phyloP scores from a whole-genome alignment of 2,113 vertebrate species.

The Upupa epops region DNA sequence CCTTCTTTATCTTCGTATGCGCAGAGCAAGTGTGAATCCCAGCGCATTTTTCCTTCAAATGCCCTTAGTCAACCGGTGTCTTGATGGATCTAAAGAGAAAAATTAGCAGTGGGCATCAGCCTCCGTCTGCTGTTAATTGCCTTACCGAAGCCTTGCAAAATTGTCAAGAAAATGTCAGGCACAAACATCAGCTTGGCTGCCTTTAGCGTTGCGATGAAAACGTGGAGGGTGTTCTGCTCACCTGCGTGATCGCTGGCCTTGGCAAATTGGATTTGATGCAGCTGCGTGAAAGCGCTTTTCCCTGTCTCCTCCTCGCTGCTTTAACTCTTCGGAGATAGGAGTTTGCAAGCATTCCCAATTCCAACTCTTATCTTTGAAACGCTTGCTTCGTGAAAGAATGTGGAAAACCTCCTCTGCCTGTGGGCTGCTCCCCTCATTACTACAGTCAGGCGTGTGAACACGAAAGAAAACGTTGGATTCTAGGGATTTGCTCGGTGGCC shows the following conservation, averaged over 20 bases:
- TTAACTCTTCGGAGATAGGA: neutral
- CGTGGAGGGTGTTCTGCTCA: conserved; percentile 14
- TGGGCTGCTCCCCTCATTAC: neutral
- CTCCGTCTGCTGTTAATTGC: conserved; percentile 36
- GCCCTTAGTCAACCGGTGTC: neutral
- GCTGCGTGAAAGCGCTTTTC: conserved; percentile 29
- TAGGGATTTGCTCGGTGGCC: neutral
- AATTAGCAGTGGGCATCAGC: conserved; percentile 19
- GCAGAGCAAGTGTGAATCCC: neutral
- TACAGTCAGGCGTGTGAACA: neutral
- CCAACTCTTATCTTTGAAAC: conserved; percentile 40
- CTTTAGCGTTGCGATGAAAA: conserved; percentile 31
- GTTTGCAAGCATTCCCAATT: neutral
- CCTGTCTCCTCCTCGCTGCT: neutral
- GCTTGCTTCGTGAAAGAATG: neutral
- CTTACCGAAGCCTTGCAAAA: conserved; percentile 49
- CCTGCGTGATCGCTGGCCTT: conserved; percentile 32
- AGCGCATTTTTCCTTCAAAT: conserved; percentile 9
- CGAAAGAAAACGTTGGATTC: neutral
- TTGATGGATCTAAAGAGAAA: conserved; percentile 31
- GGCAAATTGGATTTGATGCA: conserved; percentile 39
- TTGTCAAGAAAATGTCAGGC: conserved; percentile 53
- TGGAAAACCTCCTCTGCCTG: conserved; percentile 10
- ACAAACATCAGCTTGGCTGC: conserved; percentile 2
- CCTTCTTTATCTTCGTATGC: conserved; percentile 45